phyloP scores from a whole-genome alignment of 2,113 vertebrate species.

The Pantherophis guttatus region DNA sequence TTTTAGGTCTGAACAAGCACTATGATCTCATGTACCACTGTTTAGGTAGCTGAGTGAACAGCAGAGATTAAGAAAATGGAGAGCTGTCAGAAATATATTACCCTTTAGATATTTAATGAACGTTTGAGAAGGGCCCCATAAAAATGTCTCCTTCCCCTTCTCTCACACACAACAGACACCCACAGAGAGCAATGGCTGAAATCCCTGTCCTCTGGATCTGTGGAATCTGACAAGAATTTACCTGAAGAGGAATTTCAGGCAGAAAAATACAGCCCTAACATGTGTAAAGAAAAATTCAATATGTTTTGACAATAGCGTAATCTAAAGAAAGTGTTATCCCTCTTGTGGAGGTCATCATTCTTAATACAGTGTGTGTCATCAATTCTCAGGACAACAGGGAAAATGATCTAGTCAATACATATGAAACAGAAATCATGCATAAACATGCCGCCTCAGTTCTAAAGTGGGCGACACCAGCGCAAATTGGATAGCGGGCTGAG shows the following conservation, averaged over 20 bases:
- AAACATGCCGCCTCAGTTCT: conserved; percentile 88
- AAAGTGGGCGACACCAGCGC: conserved; percentile 87
- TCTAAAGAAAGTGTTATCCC: conserved; percentile 90
- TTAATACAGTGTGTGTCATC: conserved; percentile 99
- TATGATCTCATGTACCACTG: no score
- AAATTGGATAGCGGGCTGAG: conserved; percentile 93
- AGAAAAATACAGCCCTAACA: conserved; percentile 86
- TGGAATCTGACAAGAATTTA: conserved; percentile 71
- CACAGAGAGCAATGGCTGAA: conserved; percentile 47
- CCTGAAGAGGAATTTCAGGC: conserved; percentile 79
- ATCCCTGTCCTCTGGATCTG: conserved; percentile 73
- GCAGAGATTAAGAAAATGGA: not conserved
- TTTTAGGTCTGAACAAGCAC: not conserved
- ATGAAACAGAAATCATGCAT: conserved; percentile 99
- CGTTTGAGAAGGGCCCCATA: conserved; percentile 38
- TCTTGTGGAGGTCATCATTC: conserved; percentile 97
- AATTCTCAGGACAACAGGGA: conserved; percentile 98
- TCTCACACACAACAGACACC: fast-evolving
- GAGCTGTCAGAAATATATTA: not conserved
- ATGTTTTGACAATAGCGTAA: conserved; percentile 96
- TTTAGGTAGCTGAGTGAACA: not conserved
- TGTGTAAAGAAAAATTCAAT: conserved; percentile 88
- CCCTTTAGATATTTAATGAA: not conserved
- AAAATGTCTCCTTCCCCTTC: conserved; percentile 29
- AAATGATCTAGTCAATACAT: conserved; percentile 98